Evolutionary conservation across 2,113 vertebrate genomes (phyloP).

Genomic region (Solenodon paradoxus): DNA sequence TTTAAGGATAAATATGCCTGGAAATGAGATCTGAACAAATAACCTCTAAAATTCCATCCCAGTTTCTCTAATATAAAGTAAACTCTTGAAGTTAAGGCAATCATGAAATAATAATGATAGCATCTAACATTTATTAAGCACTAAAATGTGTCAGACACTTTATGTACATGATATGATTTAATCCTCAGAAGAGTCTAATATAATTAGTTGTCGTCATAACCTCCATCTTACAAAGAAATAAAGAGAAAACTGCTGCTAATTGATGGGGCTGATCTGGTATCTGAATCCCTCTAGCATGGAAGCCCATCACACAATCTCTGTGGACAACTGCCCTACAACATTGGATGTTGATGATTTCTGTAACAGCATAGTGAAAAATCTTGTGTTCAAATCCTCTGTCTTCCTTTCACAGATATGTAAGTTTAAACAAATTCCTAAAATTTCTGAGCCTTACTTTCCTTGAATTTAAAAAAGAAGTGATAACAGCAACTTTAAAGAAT

Average conservation of each 20-base stretch:
- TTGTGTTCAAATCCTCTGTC: background rate
- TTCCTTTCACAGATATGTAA: background rate
- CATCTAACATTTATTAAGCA: background rate
- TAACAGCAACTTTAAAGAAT: background rate
- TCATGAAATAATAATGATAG: background rate
- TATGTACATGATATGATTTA: background rate
- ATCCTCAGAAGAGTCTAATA: background rate
- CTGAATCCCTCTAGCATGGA: background rate
- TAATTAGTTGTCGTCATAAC: background rate
- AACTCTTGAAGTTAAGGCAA: background rate
- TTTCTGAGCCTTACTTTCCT: background rate
- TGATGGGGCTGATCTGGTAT: background rate
- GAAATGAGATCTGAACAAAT: background rate
- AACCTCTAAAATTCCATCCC: background rate
- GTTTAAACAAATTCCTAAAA: background rate
- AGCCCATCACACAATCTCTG: background rate
- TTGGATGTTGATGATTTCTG: background rate
- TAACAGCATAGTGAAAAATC: background rate
- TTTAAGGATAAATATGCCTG: background rate
- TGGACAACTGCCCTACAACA: background rate
- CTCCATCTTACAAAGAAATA: background rate
- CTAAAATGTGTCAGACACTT: background rate
- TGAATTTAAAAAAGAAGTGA: background rate
- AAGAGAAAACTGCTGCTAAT: background rate
- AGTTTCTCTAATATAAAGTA: background rate